These are phyloP conservation scores for Xenotilapia leptura DNA, from an alignment of 2,113 vertebrate species.

Conservation along the genomic window DNA sequence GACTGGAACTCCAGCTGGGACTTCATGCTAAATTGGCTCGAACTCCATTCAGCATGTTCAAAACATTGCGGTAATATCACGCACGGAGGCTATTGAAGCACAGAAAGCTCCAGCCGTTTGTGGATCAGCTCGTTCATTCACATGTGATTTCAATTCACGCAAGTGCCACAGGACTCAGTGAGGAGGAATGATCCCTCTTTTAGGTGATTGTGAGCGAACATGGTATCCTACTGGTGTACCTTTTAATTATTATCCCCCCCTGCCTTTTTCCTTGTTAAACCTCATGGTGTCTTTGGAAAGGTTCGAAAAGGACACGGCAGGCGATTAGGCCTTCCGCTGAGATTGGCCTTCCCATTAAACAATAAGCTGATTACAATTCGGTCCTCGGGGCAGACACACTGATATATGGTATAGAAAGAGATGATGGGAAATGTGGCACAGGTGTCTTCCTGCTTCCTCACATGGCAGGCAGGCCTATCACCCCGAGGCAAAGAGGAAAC, in stretches of 20 bases:
- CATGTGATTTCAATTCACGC: conserved; percentile 29
- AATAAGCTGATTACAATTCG: conserved; percentile 1
- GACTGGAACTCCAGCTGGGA: conserved; percentile 14
- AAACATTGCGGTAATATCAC: conserved; percentile 31
- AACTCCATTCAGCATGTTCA: neutral
- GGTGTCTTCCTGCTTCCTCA: conserved; percentile 38
- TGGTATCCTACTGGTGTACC: conserved; percentile 20
- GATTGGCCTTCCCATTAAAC: neutral
- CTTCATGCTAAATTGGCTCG: conserved; percentile 4
- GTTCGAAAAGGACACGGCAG: conserved; percentile 3
- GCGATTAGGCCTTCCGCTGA: conserved; percentile 15
- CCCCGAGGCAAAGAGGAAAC: conserved; percentile 31
- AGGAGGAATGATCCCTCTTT: conserved; percentile 33
- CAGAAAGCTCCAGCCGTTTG: conserved; percentile 39
- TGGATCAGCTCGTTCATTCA: conserved; percentile 31
- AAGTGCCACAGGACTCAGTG: conserved; percentile 5
- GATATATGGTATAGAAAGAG: neutral
- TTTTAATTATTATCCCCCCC: conserved; percentile 39
- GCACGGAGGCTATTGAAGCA: conserved; percentile 4
- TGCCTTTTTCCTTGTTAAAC: neutral
- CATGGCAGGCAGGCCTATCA: conserved; percentile 31
- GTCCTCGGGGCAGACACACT: neutral
- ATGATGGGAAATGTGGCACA: conserved; percentile 39
- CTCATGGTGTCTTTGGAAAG: conserved; percentile 18
- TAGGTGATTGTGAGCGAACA: conserved; percentile 14